phyloP scores from a whole-genome alignment of 2,113 vertebrate species.

The Ictidomys tridecemlineatus region DNA sequence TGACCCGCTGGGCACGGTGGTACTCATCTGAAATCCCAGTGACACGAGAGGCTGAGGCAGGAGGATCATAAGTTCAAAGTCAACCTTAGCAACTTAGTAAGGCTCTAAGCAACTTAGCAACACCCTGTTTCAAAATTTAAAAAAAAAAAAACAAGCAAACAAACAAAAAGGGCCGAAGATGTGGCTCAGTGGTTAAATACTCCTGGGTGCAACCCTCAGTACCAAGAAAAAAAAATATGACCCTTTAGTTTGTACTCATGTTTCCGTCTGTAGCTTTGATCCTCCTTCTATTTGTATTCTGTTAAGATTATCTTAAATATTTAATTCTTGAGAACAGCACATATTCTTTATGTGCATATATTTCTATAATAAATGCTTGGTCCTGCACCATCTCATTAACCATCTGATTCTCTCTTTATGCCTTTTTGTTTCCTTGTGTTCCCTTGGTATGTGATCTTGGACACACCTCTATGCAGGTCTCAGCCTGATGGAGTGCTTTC shows the following conservation, averaged over 20 bases:
- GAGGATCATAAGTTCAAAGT: too few species aligned
- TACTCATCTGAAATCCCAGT: too few species aligned
- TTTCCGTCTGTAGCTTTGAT: slow-evolving; percentile 1
- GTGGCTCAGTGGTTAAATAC: too few species aligned
- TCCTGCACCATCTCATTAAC: background rate
- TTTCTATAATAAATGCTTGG: background rate
- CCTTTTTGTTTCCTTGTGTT: background rate
- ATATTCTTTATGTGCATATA: background rate
- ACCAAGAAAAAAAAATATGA: background rate
- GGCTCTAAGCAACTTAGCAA: too few species aligned
- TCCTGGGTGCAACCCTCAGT: too few species aligned
- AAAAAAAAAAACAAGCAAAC: too few species aligned
- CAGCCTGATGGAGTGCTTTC: background rate
- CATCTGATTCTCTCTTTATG: background rate
- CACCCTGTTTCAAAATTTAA: too few species aligned
- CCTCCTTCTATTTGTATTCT: slow-evolving; percentile 7
- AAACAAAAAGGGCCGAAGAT: too few species aligned
- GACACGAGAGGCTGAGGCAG: too few species aligned
- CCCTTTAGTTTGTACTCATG: background rate
- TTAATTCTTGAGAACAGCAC: slow-evolving; percentile 45
- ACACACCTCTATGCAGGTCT: background rate
- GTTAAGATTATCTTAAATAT: background rate
- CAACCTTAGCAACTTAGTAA: too few species aligned
- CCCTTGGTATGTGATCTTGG: background rate
- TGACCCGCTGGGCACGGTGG: background rate